Conservation (phyloP, 1,140 invertebrate species). For the Acromyrmex charruanus region DNA sequence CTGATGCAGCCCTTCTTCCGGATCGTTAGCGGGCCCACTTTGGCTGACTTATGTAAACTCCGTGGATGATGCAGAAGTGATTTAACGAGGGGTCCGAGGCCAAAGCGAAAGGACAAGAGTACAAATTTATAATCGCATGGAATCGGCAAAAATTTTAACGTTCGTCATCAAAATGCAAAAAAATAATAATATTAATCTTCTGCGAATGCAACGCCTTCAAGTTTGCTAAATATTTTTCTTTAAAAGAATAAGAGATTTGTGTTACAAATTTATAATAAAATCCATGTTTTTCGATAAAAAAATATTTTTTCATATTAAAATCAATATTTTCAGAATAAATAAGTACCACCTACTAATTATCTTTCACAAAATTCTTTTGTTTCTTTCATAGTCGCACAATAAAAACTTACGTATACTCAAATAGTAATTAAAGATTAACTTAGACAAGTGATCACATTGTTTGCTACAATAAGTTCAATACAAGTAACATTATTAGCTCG, state of each 20-base stretch:
- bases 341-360: not conserved
- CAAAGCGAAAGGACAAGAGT: constrained; percentile 45
- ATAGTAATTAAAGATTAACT: constrained; percentile 33
- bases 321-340: not conserved
- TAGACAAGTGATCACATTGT: constrained; percentile 27
- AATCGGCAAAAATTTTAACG: constrained; percentile 39
- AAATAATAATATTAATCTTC: not conserved
- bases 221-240: not conserved
- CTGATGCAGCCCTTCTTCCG: constrained; percentile 79
- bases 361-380: not conserved
- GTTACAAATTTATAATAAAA: not conserved
- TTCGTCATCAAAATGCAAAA: constrained; percentile 5
- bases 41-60: constrained; percentile 78
- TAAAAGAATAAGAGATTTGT: not conserved
- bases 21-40: constrained; percentile 78
- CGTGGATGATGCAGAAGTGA: constrained; percentile 73
- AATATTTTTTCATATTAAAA: not conserved
- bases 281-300: not conserved
- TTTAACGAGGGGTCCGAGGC: constrained; percentile 70
- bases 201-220: not conserved
- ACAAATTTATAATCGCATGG: constrained; percentile 55
- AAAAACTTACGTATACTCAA: not conserved
- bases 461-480: constrained; percentile 49
- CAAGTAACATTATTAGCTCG: constrained; percentile 34
- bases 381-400: not conserved